Evolutionary conservation across 2,888 invertebrate genomes (phyloP).

Genomic region (Habrosyne pyritoides): DNA sequence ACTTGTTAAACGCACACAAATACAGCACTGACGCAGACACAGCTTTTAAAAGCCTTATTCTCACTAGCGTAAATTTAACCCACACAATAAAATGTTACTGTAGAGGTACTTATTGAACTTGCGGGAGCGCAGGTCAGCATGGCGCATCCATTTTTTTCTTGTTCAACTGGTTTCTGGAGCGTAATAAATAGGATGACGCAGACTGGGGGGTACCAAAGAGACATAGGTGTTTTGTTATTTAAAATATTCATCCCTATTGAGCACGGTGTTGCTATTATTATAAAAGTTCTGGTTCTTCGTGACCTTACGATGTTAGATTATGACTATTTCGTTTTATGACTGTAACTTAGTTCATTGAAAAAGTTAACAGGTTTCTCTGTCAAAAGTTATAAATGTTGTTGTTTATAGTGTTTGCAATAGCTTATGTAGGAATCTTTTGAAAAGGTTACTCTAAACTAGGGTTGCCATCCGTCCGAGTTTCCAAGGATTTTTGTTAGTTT

Average conservation of each 20-base stretch:
- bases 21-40: constrained; percentile 26
- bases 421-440: not conserved
- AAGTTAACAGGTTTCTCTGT: too few species aligned
- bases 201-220: constrained; percentile 35
- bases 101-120: constrained; percentile 32
- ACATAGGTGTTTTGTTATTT: not conserved
- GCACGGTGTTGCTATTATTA: not conserved
- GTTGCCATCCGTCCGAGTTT: too few species aligned
- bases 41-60: constrained; percentile 33
- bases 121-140: constrained; percentile 71
- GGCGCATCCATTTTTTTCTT: constrained; percentile 65
- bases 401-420: too few species aligned
- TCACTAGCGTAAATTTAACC: constrained; percentile 36
- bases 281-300: not conserved
- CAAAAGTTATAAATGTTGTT: too few species aligned
- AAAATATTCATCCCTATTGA: not conserved
- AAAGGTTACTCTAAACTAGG: not conserved
- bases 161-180: constrained; percentile 70
- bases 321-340: too few species aligned
- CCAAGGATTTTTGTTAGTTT: too few species aligned
- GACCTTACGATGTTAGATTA: too few species aligned
- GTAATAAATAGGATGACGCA: constrained; percentile 75
- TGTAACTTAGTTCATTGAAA: too few species aligned
- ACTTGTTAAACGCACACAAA: constrained; percentile 65
- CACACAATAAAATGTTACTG: constrained; percentile 39